Base-by-base conservation (phyloP, 2,888 invertebrate species). In the Melanotus villosus region DNA sequence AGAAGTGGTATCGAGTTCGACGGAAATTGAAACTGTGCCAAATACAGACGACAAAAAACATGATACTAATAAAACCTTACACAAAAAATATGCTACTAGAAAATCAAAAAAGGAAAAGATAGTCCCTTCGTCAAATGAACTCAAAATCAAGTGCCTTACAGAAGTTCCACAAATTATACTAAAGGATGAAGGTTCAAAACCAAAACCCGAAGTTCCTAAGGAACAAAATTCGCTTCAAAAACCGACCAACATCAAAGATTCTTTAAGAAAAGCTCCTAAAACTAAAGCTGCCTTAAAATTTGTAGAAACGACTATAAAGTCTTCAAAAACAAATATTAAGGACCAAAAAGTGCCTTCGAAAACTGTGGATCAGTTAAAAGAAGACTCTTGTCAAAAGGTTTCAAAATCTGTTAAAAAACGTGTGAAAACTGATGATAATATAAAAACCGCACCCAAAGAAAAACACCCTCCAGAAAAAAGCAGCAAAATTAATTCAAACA, bases 211-310 rank as follows among this genome's bases (percentile, higher is more conserved):
- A 7, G 5, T 12, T 32, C 30, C 18, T 18, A 10, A 32, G 1
- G 52, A 19, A 9, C 7, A 36, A 1, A 23, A 14, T 21, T 2
- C 7, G n/a, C 23, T 5, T 14, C 21, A 50, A 9, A 18, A 34
- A 36, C 1, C 14, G 1, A 6, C 34, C 9, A 19, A n/a, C 7
- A 45, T 45, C 9, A 47, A 47, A 23, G 47, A 47, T 47, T 47
- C 52, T 34, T 56, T 41, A 9, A 34, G 32, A 12, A 58, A 58
- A 41, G 38, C 12, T 52, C 36, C 56, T 16, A 68, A 68, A 68
- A 69, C 69, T 5, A 69, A 69, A 60, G 69, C 65, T 47, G 69
- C 69, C 26, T 65, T 69, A 19, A 69, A 68, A 36, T 38, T 63
- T 10, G 32, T 62, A 18, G 67, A 67, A 14, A 9, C 52, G 4